Percentiles rank a stretch among this genome's conserved stretches.
phyloP scores from a whole-genome alignment of 1,140 invertebrate genomes.

The Cotesia glomerata region DNA sequence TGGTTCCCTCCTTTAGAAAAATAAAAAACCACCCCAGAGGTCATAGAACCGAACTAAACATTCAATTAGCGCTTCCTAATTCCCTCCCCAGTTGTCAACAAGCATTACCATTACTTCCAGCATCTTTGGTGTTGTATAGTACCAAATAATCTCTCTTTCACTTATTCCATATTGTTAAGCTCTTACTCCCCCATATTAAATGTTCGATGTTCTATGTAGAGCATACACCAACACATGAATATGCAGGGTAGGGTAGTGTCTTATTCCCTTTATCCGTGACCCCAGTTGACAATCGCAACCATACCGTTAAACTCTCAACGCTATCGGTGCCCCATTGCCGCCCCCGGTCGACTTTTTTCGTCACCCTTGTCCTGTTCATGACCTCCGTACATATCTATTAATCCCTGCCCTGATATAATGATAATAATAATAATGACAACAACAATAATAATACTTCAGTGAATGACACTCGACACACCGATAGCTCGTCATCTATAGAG shows the following conservation, averaged over 20 bases:
- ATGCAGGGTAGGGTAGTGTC: background rate
- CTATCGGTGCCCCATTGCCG: background rate
- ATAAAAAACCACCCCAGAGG: background rate
- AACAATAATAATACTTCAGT: too few relatives aligned
- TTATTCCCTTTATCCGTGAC: background rate
- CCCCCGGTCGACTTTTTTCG: constrained; percentile 26
- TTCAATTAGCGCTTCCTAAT: constrained; percentile 65
- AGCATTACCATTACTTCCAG: constrained; percentile 65
- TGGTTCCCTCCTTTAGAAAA: too few relatives aligned
- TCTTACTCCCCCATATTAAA: background rate
- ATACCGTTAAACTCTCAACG: background rate
- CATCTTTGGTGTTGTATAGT: constrained; percentile 51
- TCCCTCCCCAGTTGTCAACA: constrained; percentile 54
- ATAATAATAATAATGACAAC: too few relatives aligned
- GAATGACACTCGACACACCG: constrained; percentile 56
- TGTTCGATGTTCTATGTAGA: background rate
- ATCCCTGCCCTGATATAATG: constrained; percentile 45
- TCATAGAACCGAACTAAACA: constrained; percentile 51
- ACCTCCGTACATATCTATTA: constrained; percentile 58
- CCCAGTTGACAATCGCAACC: constrained; percentile 5
- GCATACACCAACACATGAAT: background rate
- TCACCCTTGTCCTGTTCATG: constrained; percentile 39
- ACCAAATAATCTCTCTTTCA: constrained; percentile 28
- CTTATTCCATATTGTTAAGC: background rate
- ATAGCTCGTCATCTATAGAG: constrained; percentile 25